Evolutionary conservation across 2,888 invertebrate species (phyloP).

Genomic region (Dicyrtomina minuta): DNA sequence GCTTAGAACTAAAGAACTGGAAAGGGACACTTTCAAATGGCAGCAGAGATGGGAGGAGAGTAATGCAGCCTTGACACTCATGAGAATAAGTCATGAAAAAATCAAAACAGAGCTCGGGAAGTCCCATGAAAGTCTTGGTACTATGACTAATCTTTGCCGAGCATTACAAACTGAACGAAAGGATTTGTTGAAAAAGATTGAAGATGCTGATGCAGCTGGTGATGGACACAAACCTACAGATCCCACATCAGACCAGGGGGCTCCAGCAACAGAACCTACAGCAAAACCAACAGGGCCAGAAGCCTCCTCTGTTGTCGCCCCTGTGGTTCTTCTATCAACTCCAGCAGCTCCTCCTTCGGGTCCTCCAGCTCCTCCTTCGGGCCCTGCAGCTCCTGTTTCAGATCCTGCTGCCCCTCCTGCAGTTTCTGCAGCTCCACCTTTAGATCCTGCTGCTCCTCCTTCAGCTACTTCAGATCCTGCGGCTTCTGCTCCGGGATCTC

Average conservation of each 20-base stretch:
- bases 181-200: constrained; percentile 45
- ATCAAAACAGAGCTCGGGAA: constrained; percentile 46
- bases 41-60: constrained; percentile 52
- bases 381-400: no score
- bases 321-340: no score
- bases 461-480: no score
- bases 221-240: not conserved
- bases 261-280: not conserved
- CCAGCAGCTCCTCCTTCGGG: no score
- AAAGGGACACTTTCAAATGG: constrained; percentile 50
- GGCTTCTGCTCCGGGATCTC: no score
- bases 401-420: no score
- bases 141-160: constrained; percentile 51
- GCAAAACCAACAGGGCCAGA: not conserved
- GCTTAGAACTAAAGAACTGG: constrained; percentile 49
- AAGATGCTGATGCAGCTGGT: not conserved
- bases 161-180: constrained; percentile 50
- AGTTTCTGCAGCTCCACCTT: no score
- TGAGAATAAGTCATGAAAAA: constrained; percentile 48
- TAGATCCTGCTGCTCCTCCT: no score
- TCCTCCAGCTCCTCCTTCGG: no score
- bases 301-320: not conserved
- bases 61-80: constrained; percentile 38
- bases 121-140: constrained; percentile 47
- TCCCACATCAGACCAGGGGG: not conserved